Evolutionary conservation across 1,140 invertebrate genomes (phyloP).

Genomic region (Diachasmimorpha longicaudata): DNA sequence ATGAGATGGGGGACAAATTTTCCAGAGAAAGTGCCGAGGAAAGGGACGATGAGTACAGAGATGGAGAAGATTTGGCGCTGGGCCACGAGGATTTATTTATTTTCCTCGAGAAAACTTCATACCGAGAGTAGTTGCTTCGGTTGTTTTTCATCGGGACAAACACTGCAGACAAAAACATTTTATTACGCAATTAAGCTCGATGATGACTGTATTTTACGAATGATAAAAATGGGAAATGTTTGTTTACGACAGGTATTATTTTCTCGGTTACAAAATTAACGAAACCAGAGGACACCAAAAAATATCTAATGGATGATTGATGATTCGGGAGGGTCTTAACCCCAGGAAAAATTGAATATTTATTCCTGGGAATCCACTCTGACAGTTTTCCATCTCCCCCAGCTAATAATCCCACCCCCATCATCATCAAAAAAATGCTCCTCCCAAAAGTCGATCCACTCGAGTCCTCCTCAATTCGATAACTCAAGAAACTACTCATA

Average conservation of each 20-base stretch:
- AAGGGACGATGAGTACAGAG: slow-evolving; percentile 8
- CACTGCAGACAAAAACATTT: slow-evolving; percentile 53
- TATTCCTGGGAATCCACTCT: no score
- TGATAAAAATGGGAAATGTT: slow-evolving; percentile 33
- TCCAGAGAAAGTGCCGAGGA: slow-evolving; percentile 26
- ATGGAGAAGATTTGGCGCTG: slow-evolving; percentile 44
- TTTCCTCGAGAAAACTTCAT: slow-evolving; percentile 45
- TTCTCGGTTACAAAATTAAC: neutral
- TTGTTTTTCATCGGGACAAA: slow-evolving; percentile 44
- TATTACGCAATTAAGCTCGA: slow-evolving; percentile 54
- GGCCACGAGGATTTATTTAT: slow-evolving; percentile 52
- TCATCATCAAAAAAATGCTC: no score
- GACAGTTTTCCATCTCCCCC: no score
- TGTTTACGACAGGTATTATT: neutral
- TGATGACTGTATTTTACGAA: slow-evolving; percentile 48
- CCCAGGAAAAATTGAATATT: no score
- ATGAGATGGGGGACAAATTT: neutral
- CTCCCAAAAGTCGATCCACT: neutral
- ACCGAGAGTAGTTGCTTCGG: slow-evolving; percentile 28
- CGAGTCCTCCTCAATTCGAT: neutral
- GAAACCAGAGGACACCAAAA: neutral
- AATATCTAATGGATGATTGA: neutral
- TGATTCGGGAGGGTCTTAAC: no score
- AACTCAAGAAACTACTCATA: neutral
- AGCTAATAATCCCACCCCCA: no score